Percentiles rank a stretch among this genome's conserved stretches.
Evolutionary conservation across 23 tunicate species (phyloP).

Genomic region (Diplosoma virens): DNA sequence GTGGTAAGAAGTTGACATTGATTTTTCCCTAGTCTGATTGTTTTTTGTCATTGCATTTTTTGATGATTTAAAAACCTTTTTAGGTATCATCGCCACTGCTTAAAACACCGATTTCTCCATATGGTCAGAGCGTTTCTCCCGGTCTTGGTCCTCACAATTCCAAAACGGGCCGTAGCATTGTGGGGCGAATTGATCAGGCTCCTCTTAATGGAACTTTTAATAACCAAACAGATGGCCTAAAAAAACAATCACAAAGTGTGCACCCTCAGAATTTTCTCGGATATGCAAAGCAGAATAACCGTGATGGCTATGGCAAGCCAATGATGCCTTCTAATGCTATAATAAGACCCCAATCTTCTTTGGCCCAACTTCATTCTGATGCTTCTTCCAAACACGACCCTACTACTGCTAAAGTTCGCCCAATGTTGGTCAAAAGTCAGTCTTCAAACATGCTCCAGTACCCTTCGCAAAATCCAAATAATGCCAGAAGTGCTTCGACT

Average conservation of each 20-base stretch:
- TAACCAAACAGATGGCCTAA: constrained; percentile 71
- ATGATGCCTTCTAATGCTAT: background rate
- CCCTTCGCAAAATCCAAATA: background rate
- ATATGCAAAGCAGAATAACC: too few species aligned
- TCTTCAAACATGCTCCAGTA: background rate
- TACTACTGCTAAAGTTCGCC: constrained; percentile 77
- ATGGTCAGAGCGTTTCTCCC: background rate
- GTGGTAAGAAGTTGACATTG: constrained; percentile 5
- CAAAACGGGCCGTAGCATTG: background rate
- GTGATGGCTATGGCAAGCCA: background rate
- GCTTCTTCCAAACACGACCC: constrained; percentile 40
- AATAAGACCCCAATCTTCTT: constrained; percentile 61
- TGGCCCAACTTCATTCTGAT: constrained; percentile 62
- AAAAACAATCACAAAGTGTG: too few species aligned
- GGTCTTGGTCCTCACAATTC: background rate
- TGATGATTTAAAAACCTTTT: background rate
- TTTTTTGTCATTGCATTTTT: background rate
- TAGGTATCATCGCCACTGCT: constrained; percentile 10
- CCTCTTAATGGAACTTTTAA: constrained; percentile 11
- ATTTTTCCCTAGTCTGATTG: background rate
- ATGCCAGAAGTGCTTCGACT: background rate
- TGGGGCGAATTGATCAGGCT: constrained; percentile 40
- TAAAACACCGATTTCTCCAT: background rate
- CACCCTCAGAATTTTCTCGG: too few species aligned
- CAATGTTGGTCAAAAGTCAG: constrained; percentile 53